Conservation (phyloP, 2,113 vertebrate genomes). For the Eonycteris spelaea region DNA sequence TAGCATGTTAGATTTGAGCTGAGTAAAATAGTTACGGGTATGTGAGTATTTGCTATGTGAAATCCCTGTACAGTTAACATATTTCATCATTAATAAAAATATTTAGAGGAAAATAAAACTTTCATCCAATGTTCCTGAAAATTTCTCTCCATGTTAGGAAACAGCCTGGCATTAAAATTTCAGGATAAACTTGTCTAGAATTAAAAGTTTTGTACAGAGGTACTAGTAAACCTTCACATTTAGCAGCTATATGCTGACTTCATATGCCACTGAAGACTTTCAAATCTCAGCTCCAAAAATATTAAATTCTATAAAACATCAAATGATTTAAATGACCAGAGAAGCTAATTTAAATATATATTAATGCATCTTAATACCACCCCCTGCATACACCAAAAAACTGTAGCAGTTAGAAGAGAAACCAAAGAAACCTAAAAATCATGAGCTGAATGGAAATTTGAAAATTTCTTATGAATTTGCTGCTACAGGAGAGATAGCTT, state of each 20-base stretch:
- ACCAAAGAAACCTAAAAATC: neutral
- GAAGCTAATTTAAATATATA: neutral
- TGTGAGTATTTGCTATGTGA: neutral
- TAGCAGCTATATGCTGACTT: neutral
- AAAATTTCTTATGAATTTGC: neutral
- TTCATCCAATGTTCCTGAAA: neutral
- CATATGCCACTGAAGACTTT: neutral
- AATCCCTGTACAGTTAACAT: neutral
- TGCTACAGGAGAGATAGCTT: neutral
- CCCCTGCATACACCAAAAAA: neutral
- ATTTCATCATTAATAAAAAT: neutral
- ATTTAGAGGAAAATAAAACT: constrained; percentile 23
- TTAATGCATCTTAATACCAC: neutral
- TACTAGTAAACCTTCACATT: neutral
- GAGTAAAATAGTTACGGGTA: neutral
- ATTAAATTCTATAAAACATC: neutral
- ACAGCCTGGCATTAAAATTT: neutral
- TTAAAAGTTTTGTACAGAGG: neutral
- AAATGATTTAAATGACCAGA: constrained; percentile 7
- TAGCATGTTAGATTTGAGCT: constrained; percentile 1
- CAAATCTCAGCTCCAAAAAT: neutral
- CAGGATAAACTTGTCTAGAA: neutral
- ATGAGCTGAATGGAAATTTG: neutral
- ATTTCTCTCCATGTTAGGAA: neutral
- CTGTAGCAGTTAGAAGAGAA: neutral